Conservation (phyloP, 2,888 invertebrate genomes). For the Halictus ligatus region DNA sequence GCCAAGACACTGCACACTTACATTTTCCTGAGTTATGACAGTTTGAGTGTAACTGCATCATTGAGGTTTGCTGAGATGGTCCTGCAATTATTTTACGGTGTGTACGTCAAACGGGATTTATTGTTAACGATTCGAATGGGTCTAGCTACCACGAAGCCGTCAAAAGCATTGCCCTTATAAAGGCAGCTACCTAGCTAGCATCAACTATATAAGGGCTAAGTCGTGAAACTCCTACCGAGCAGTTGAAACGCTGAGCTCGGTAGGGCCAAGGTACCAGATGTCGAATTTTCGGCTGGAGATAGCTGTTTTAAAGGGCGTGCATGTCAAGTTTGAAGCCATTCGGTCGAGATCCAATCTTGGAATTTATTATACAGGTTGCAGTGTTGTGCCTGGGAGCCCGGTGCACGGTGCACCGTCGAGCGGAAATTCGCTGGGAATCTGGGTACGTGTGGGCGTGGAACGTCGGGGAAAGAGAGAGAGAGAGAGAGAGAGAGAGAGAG, state of each 20-base stretch:
- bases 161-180: not conserved
- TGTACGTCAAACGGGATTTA: not conserved
- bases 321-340: not conserved
- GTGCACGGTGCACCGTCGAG: not conserved
- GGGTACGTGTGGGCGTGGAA: not conserved
- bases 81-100: not conserved
- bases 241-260: not conserved
- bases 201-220: not conserved
- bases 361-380: not conserved
- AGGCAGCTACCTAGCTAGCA: not conserved
- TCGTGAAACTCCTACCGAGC: not conserved
- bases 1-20: no score
- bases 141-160: not conserved
- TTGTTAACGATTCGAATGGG: not conserved
- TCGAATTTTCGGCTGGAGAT: not conserved
- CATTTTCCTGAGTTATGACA: not conserved
- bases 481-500: not conserved
- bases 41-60: not conserved
- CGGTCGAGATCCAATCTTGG: not conserved
- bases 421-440: constrained; percentile 9
- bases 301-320: not conserved
- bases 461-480: not conserved
- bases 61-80: not conserved
- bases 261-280: not conserved
- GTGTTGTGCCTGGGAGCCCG: not conserved